phyloP scores from a whole-genome alignment of 1,140 invertebrate genomes.

The Eriosoma lanigerum region DNA sequence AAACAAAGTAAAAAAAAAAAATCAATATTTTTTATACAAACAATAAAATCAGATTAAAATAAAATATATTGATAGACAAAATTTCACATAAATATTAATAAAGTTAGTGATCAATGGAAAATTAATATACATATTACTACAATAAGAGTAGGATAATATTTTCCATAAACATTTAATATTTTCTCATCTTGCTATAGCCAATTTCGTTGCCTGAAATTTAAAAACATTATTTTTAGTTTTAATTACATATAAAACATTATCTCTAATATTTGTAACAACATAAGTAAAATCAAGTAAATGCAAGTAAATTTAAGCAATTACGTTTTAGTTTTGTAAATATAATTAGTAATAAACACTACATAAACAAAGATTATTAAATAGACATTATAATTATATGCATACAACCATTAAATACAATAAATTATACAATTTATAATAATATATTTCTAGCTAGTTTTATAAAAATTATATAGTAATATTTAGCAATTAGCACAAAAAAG shows the following conservation, averaged over 20 bases:
- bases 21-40: too few relatives aligned
- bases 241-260: neutral
- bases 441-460: neutral
- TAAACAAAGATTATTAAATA: neutral
- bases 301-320: too few relatives aligned
- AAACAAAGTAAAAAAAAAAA: slow-evolving; percentile 1
- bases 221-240: neutral
- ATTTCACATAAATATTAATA: neutral
- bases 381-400: neutral
- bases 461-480: neutral
- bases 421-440: neutral
- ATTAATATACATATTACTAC: slow-evolving; percentile 3
- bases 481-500: neutral
- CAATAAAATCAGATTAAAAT: slow-evolving; percentile 14
- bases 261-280: too few relatives aligned
- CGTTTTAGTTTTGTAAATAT: too few relatives aligned
- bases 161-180: neutral
- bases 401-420: neutral
- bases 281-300: neutral
- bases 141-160: slow-evolving; percentile 11
- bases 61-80: slow-evolving; percentile 8
- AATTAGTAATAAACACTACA: neutral
- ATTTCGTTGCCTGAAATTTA: slow-evolving; percentile 47
- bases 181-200: slow-evolving; percentile 31
- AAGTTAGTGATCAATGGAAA: neutral